phyloP scores from a whole-genome alignment of 1,140 invertebrate species.

The Physella acuta region DNA sequence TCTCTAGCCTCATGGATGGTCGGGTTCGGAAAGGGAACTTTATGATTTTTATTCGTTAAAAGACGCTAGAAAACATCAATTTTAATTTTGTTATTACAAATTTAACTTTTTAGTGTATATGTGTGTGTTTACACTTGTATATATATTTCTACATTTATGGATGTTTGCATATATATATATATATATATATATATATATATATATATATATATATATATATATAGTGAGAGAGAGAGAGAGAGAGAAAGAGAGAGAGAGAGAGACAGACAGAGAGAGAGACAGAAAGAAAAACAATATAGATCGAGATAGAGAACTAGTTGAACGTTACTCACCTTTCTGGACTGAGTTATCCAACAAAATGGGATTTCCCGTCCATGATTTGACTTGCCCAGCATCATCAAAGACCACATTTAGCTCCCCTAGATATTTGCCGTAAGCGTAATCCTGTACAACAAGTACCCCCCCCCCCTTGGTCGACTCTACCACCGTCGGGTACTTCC shows the following conservation, averaged over 20 bases:
- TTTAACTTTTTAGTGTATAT: no score
- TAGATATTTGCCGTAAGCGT: slow-evolving; percentile 88
- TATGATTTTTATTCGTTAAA: no score
- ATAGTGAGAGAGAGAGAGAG: not conserved
- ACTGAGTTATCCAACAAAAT: slow-evolving; percentile 73
- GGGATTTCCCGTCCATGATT: slow-evolving; percentile 74
- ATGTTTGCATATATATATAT: no score
- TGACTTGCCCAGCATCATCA: slow-evolving; percentile 73
- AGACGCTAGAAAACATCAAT: no score
- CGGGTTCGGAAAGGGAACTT: no score
- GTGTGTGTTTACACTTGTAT: no score
- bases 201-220: not conserved
- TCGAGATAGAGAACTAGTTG: not conserved
- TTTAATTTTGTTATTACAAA: no score
- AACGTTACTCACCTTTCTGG: slow-evolving; percentile 44
- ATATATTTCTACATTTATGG: no score
- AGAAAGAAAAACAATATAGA: not conserved
- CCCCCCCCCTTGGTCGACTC: slow-evolving; percentile 68
- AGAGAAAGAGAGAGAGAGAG: not conserved
- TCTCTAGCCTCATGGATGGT: no score
- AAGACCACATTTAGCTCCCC: slow-evolving; percentile 76
- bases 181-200: no score
- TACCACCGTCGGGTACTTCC: slow-evolving; percentile 77
- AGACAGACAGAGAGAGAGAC: not conserved
- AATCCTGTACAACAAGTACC: slow-evolving; percentile 87